These are phyloP conservation scores for Zaprionus capensis DNA, from an alignment of 1,140 invertebrate species.

Conservation along the genomic window DNA sequence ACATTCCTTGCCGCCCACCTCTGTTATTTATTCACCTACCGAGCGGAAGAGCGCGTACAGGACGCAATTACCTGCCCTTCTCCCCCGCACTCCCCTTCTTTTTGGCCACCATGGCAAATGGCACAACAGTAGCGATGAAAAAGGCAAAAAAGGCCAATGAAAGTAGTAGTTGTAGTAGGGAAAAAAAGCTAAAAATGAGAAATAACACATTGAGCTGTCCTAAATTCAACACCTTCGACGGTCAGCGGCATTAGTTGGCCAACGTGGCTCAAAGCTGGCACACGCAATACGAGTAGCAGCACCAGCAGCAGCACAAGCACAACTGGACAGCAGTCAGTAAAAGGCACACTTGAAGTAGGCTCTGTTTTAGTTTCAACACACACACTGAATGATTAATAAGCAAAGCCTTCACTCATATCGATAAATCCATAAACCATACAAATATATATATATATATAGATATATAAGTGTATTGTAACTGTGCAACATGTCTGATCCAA, in stretches of 20 bases:
- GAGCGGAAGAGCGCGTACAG: constrained; percentile 67
- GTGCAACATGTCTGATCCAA: constrained; percentile 32
- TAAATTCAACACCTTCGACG: constrained; percentile 76
- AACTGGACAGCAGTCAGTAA: not conserved
- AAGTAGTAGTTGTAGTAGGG: not conserved
- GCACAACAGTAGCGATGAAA: constrained; percentile 48
- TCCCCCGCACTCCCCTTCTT: not conserved
- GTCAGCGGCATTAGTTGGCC: constrained; percentile 69
- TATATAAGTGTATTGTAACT: constrained; percentile 1
- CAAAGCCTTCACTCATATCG: constrained; percentile 9
- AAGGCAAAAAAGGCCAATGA: constrained; percentile 9
- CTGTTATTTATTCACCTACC: constrained; percentile 57
- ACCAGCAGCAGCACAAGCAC: not conserved
- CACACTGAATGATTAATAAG: constrained; percentile 30
- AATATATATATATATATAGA: constrained; percentile 19
- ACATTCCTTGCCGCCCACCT: not conserved
- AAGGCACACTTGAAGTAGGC: constrained; percentile 29
- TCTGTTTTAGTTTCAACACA: not conserved
- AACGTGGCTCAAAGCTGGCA: constrained; percentile 67
- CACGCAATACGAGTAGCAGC: constrained; percentile 52
- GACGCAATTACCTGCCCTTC: constrained; percentile 63
- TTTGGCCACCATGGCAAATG: constrained; percentile 50
- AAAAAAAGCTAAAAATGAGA: constrained; percentile 27
- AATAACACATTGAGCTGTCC: constrained; percentile 59
- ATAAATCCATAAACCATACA: not conserved